These are phyloP conservation scores for Saturnia pavonia DNA, from an alignment of 2,888 invertebrate genomes.

Conservation along the genomic window DNA sequence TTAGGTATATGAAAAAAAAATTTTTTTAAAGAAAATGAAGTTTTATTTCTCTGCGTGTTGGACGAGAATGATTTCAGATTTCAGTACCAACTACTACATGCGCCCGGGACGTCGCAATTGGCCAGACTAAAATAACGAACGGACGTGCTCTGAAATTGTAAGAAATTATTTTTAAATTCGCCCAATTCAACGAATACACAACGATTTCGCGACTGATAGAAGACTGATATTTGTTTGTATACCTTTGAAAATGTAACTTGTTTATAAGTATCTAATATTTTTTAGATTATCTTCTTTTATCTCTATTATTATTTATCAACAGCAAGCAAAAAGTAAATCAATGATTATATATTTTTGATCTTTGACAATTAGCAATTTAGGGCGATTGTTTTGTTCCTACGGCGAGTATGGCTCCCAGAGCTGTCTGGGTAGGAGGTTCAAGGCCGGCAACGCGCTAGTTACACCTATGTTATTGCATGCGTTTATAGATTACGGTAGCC, in stretches of 20 bases:
- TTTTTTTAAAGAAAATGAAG: slow-evolving; percentile 27
- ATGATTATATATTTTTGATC: too few relatives aligned
- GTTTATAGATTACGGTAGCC: too few relatives aligned
- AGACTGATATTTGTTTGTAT: slow-evolving; percentile 22
- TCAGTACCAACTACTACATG: slow-evolving; percentile 43
- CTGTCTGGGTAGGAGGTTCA: too few relatives aligned
- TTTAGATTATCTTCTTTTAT: too few relatives aligned
- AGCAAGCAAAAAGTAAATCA: too few relatives aligned
- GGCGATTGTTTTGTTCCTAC: too few relatives aligned
- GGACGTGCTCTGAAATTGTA: slow-evolving; percentile 72
- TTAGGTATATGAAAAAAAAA: not conserved
- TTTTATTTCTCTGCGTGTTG: slow-evolving; percentile 24
- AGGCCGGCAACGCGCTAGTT: too few relatives aligned
- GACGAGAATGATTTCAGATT: slow-evolving; percentile 49
- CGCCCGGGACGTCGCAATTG: slow-evolving; percentile 63
- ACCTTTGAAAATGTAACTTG: slow-evolving; percentile 1
- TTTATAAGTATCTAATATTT: not conserved
- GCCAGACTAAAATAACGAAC: slow-evolving; percentile 68
- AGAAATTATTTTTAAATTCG: slow-evolving; percentile 65
- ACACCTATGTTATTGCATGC: too few relatives aligned
- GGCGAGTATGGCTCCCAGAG: too few relatives aligned
- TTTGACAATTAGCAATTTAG: too few relatives aligned
- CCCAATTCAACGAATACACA: slow-evolving; percentile 39
- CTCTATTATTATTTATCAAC: too few relatives aligned
- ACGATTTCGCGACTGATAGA: slow-evolving; percentile 36